Conservation (phyloP, 2,888 invertebrate genomes). For the Drosophila stalkeri region DNA sequence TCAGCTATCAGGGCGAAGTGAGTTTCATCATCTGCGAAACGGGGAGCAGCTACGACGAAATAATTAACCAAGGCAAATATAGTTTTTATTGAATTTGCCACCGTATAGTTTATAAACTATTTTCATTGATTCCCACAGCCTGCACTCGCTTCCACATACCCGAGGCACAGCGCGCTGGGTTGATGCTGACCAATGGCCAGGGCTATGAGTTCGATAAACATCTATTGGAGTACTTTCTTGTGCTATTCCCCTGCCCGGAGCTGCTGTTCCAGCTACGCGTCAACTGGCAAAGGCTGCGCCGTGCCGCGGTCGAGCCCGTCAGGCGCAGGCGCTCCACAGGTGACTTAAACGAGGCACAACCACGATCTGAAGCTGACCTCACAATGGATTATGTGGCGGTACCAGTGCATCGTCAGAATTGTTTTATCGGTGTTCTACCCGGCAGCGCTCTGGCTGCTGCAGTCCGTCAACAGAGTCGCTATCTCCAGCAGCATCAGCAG, state of each 20-base stretch:
- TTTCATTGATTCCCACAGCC: slow-evolving; percentile 27
- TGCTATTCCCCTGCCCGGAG: slow-evolving; percentile 81
- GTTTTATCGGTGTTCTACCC: slow-evolving; percentile 79
- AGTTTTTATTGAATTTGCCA: slow-evolving; percentile 7
- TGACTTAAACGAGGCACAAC: not conserved
- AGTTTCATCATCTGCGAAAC: slow-evolving; percentile 48
- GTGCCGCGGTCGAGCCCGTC: slow-evolving; percentile 27
- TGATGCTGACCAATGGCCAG: slow-evolving; percentile 77
- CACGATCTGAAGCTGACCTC: slow-evolving; percentile 1
- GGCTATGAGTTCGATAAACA: slow-evolving; percentile 76
- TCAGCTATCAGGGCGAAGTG: slow-evolving; percentile 60
- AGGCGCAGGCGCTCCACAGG: slow-evolving; percentile 33
- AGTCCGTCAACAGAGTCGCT: slow-evolving; percentile 45
- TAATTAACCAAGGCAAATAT: slow-evolving; percentile 71
- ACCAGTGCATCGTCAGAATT: slow-evolving; percentile 82
- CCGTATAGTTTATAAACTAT: not conserved
- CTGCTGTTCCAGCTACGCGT: slow-evolving; percentile 76
- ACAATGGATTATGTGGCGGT: slow-evolving; percentile 49
- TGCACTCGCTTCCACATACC: slow-evolving; percentile 60
- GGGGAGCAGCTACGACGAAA: slow-evolving; percentile 65
- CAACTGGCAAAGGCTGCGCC: slow-evolving; percentile 61
- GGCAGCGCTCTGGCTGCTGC: not conserved
- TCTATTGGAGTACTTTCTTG: slow-evolving; percentile 78
- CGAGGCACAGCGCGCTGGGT: slow-evolving; percentile 46
- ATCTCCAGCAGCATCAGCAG: slow-evolving; percentile 17